These are phyloP conservation scores for Danio choprae DNA, from an alignment of 2,797 vertebrate genomes.

Conservation along the genomic window DNA sequence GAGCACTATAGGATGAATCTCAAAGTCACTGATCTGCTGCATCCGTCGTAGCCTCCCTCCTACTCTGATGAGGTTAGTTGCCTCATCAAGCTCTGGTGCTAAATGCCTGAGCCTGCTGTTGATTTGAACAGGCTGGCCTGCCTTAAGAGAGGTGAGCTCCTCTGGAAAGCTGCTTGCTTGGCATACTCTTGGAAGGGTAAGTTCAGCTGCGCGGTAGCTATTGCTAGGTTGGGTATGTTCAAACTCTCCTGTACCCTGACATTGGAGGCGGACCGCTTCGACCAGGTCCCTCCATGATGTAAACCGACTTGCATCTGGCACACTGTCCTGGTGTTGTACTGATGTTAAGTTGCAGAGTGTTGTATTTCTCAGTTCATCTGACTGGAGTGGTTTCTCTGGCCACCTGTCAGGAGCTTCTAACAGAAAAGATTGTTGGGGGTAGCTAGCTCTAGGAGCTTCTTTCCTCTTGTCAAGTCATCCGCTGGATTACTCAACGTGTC, in stretches of 20 bases:
- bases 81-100: constrained; percentile 20
- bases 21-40: neutral
- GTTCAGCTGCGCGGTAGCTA: neutral
- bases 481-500: neutral
- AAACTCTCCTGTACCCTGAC: too few relatives aligned
- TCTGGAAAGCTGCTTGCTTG: neutral
- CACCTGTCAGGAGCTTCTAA: neutral
- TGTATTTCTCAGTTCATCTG: neutral
- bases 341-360: neutral
- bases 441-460: neutral
- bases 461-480: neutral
- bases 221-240: too few relatives aligned
- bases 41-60: constrained; percentile 14
- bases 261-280: neutral
- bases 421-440: neutral
- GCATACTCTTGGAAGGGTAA: neutral
- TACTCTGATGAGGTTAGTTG: neutral
- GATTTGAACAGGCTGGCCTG: neutral
- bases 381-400: neutral
- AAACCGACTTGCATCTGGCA: neutral
- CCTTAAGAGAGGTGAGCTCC: neutral
- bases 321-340: neutral
- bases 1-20: constrained; percentile 19
- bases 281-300: neutral
- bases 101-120: neutral